Evolutionary conservation across 2,888 invertebrate species (phyloP), one percentile per base, ranked within the genome.

Genomic region (Campoplex capitator): DNA sequence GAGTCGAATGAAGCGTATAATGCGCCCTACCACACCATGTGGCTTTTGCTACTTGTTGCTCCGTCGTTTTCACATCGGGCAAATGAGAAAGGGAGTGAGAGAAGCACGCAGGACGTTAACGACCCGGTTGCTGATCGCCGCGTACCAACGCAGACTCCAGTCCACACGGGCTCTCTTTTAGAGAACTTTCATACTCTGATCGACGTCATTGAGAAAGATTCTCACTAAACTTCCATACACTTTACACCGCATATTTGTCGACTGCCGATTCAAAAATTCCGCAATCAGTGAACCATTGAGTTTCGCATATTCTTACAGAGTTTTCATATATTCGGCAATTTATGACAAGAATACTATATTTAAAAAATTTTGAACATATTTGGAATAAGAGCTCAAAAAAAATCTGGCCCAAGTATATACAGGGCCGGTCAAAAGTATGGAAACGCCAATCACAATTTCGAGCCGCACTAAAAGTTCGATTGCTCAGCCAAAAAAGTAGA

Each of bases 71-170:
- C 83, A 78, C 84, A 86, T 78, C 82, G 54, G 35, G 65, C 76
- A 85, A 84, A 76, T 80, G 75, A 80, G 80, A 48, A 65, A 73
- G 65, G 71, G 62, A 71, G 85, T 80, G 88, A 83, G 88, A 58
- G 74, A 73, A 73, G 38, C 56, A 42, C 85, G 23, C 90, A 80
- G 84, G 85, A 85, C 88, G 89, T 87, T 91, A 90, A 91, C 88
- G 91, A 91, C 86, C 83, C 32, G 51, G 48, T 73, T 56, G 35
- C 73, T 54, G 54, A 54, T 56, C 73, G 32, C 28, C 51, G 18
- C 18, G 13, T 45, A 68, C 42, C 9, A 11, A 45, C 18, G 13
- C 6, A 42, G 13, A 13, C 23, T 6, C n/a, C 42, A 23, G 23
- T 68, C 23, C 38, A 45, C n/a, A 45, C 42, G 42, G 23, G 68